Percentiles rank a stretch among this genome's conserved stretches.
These are phyloP conservation scores for Erebia palarica DNA, from an alignment of 2,888 invertebrate genomes.

Conservation along the genomic window DNA sequence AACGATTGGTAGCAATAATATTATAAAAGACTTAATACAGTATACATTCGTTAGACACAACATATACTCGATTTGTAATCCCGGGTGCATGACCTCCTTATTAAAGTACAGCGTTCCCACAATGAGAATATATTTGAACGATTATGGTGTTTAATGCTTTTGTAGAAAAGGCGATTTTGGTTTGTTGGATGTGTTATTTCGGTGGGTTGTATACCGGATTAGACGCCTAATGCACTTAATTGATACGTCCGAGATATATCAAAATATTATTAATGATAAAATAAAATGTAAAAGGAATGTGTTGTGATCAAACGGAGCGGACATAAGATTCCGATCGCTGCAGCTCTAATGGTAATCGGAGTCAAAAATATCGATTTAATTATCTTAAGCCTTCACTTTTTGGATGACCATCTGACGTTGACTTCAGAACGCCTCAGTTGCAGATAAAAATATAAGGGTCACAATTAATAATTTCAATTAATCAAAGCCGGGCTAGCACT, in stretches of 20 bases:
- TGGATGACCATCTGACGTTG: background rate
- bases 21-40: conserved; percentile 19
- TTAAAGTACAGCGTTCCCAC: conserved; percentile 15
- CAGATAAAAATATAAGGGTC: too few species aligned
- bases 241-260: conserved; percentile 38
- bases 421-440: background rate
- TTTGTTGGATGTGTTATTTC: background rate
- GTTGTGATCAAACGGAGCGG: conserved; percentile 29
- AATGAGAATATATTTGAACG: background rate
- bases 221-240: conserved; percentile 37
- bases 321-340: conserved; percentile 24
- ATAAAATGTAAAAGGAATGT: conserved; percentile 31
- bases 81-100: conserved; percentile 30
- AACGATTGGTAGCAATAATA: conserved; percentile 12
- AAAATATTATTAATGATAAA: conserved; percentile 39
- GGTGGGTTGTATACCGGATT: conserved; percentile 18
- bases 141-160: background rate
- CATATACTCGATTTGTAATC: conserved; percentile 22
- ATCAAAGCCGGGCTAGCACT: too few species aligned
- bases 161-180: background rate
- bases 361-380: conserved; percentile 30
- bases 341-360: conserved; percentile 20
- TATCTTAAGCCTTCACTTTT: conserved; percentile 12
- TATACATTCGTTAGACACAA: conserved; percentile 10
- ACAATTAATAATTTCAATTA: too few species aligned